Percentiles rank a stretch among this genome's conserved stretches.
Conservation (phyloP, 2,113 vertebrate species). For the Malaclemys terrapin region DNA sequence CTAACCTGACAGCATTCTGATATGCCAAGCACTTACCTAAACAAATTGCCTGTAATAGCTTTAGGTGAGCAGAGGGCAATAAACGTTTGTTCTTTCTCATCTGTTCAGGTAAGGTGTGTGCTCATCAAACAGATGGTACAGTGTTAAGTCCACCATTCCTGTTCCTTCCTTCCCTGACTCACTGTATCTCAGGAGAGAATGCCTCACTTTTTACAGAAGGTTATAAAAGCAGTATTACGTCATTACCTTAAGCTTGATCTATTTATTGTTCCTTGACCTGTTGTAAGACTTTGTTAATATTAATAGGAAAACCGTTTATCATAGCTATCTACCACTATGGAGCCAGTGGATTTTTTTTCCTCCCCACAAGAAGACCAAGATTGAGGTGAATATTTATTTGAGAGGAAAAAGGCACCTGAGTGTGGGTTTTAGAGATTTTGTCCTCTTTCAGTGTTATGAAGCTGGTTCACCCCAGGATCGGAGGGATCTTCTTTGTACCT, state of each 20-base stretch:
- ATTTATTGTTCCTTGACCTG: slow-evolving; percentile 63
- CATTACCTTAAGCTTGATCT: slow-evolving; percentile 62
- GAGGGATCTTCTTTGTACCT: slow-evolving; percentile 60
- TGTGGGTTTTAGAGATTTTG: slow-evolving; percentile 44
- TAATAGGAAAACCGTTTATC: slow-evolving; percentile 36
- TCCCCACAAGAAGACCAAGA: slow-evolving; percentile 42
- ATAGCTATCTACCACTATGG: not conserved
- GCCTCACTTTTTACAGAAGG: slow-evolving; percentile 59
- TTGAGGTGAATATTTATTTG: slow-evolving; percentile 42
- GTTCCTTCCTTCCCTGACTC: slow-evolving; percentile 47
- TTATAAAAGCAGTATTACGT: slow-evolving; percentile 83
- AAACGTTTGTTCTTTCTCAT: slow-evolving; percentile 40
- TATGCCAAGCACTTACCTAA: slow-evolving; percentile 58
- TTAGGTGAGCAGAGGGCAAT: slow-evolving; percentile 54
- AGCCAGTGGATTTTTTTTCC: slow-evolving; percentile 19
- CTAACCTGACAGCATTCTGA: slow-evolving; percentile 57
- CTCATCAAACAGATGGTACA: slow-evolving; percentile 72
- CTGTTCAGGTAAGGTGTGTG: slow-evolving; percentile 71
- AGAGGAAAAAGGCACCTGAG: slow-evolving; percentile 38
- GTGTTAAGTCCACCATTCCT: slow-evolving; percentile 71
- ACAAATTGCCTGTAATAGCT: slow-evolving; percentile 46
- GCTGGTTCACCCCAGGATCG: slow-evolving; percentile 52
- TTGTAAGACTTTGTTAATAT: slow-evolving; percentile 44
- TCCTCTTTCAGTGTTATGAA: slow-evolving; percentile 41
- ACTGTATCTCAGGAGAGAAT: slow-evolving; percentile 80